Evolutionary conservation across 2,113 vertebrate genomes (phyloP).

Genomic region (Syngnathus scovelli): DNA sequence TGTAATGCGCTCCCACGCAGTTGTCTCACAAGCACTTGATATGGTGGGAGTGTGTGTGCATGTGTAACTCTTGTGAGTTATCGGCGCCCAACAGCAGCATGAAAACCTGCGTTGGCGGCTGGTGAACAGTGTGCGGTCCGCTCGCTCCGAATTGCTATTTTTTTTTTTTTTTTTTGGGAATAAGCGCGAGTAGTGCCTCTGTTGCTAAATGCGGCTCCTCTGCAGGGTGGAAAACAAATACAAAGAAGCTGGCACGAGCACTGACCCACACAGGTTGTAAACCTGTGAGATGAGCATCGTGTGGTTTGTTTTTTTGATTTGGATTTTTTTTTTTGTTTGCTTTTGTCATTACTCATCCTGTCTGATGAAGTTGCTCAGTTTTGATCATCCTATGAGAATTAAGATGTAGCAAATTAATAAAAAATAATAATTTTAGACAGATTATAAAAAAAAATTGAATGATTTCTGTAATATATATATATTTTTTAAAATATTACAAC

Average conservation of each 20-base stretch:
- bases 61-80: constrained; percentile 43
- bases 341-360: neutral
- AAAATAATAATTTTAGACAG: too few relatives aligned
- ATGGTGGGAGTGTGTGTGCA: constrained; percentile 54
- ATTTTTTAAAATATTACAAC: too few relatives aligned
- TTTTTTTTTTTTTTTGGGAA: neutral
- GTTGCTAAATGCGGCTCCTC: constrained; percentile 53
- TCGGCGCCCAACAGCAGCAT: constrained; percentile 55
- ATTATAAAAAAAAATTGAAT: too few relatives aligned
- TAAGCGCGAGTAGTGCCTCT: constrained; percentile 54
- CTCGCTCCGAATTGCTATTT: constrained; percentile 12
- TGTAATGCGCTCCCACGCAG: constrained; percentile 57
- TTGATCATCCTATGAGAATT: neutral
- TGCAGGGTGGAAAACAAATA: constrained; percentile 51
- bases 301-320: neutral
- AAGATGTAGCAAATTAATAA: neutral
- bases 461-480: too few relatives aligned
- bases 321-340: constrained; percentile 1
- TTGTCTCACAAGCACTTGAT: constrained; percentile 52
- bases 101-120: constrained; percentile 53
- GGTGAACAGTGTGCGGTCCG: constrained; percentile 52
- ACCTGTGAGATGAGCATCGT: neutral
- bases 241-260: constrained; percentile 27
- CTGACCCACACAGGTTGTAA: constrained; percentile 31
- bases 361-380: neutral